Evolutionary conservation across 2,113 vertebrate genomes (phyloP).

Genomic region (Sander lucioperca): DNA sequence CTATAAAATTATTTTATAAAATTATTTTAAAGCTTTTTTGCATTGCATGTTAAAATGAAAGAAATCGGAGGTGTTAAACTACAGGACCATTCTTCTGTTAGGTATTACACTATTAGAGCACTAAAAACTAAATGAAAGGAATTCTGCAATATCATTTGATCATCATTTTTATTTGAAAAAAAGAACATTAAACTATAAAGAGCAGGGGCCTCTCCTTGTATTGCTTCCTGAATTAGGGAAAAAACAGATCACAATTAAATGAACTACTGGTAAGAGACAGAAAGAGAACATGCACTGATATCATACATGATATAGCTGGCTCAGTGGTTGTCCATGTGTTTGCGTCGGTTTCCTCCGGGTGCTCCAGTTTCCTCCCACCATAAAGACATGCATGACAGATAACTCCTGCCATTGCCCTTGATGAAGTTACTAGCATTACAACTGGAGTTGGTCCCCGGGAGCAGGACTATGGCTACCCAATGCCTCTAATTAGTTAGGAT

Average conservation of each 20-base stretch:
- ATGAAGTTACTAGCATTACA: no score
- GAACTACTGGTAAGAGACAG: background rate
- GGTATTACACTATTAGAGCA: background rate
- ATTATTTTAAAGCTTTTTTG: background rate
- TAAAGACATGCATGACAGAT: no score
- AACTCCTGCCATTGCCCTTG: no score
- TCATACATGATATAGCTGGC: no score
- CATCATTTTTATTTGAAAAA: background rate
- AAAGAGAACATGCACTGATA: background rate
- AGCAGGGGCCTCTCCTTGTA: background rate
- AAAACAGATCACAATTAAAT: background rate
- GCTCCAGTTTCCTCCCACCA: no score
- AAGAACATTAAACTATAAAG: background rate
- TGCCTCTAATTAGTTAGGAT: no score
- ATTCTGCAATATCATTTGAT: background rate
- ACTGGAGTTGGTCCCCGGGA: no score
- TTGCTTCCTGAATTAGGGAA: background rate
- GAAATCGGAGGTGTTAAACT: background rate
- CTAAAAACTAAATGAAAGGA: background rate
- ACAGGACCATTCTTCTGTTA: background rate
- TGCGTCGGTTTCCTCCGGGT: no score
- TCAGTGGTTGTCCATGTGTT: no score
- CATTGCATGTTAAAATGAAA: background rate
- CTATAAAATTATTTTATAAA: no score
- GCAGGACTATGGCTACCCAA: no score